A percentile compares a stretch with the other conserved stretches of the same genome.
These are phyloP conservation scores for Morpho helenor DNA, from an alignment of 2,888 invertebrate genomes.

Conservation along the genomic window DNA sequence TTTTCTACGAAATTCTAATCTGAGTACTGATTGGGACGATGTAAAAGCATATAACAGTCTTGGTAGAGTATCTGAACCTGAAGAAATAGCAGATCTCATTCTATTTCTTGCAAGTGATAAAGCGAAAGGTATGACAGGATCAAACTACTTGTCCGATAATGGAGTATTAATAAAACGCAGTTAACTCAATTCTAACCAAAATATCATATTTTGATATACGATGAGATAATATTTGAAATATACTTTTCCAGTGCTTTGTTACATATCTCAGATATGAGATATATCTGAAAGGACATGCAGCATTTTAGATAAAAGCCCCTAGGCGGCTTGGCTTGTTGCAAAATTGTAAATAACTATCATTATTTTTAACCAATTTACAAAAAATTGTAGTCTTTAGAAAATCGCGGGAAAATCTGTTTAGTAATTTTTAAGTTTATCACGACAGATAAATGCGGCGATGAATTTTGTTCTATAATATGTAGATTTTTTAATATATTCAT, in stretches of 20 bases:
- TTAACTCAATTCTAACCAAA: neutral
- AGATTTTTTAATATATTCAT: too few species aligned
- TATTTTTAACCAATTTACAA: neutral
- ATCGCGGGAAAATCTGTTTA: neutral
- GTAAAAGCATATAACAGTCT: constrained; percentile 24
- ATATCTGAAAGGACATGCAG: neutral
- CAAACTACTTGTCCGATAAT: constrained; percentile 30
- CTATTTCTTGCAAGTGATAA: constrained; percentile 35
- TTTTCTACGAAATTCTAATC: constrained; percentile 28
- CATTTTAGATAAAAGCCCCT: neutral
- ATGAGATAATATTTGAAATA: too few species aligned
- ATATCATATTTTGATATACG: too few species aligned
- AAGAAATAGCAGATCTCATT: constrained; percentile 36
- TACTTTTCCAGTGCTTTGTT: neutral
- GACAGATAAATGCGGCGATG: neutral
- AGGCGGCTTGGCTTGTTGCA: neutral
- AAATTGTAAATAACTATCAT: neutral
- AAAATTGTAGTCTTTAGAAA: neutral
- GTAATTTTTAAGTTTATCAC: neutral
- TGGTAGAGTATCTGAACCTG: constrained; percentile 29
- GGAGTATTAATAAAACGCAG: constrained; percentile 23
- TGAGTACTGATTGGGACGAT: constrained; percentile 21
- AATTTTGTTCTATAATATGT: neutral
- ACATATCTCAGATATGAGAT: too few species aligned
- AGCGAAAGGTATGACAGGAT: constrained; percentile 34